Evolutionary conservation across 2,797 vertebrate genomes (phyloP).

Genomic region (Poecilia picta): DNA sequence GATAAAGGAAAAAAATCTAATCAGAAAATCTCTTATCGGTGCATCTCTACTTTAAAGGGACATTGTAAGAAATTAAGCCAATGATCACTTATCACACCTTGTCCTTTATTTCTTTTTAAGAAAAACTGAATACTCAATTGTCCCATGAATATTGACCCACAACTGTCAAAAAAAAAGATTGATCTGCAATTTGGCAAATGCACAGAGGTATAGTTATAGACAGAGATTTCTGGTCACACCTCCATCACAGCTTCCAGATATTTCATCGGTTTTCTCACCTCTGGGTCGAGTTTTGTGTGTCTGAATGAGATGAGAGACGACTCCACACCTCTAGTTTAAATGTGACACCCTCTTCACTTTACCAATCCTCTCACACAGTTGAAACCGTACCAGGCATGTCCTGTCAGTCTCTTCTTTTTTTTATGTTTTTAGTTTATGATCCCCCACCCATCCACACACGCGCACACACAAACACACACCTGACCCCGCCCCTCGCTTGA

Average conservation of each 20-base stretch:
- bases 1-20: neutral
- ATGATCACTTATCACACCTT: slow-evolving; percentile 34
- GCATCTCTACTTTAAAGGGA: slow-evolving; percentile 26
- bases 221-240: slow-evolving; percentile 64
- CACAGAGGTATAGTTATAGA: slow-evolving; percentile 59
- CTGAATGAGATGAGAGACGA: slow-evolving; percentile 76
- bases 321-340: slow-evolving; percentile 77
- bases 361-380: slow-evolving; percentile 41
- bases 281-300: slow-evolving; percentile 74
- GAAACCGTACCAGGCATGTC: slow-evolving; percentile 57
- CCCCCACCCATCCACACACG: slow-evolving; percentile 27
- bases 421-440: slow-evolving; percentile 72
- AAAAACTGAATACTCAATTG: slow-evolving; percentile 47
- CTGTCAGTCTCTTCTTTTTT: slow-evolving; percentile 72
- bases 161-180: neutral
- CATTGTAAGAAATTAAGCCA: slow-evolving; percentile 32
- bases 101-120: slow-evolving; percentile 28
- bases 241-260: slow-evolving; percentile 53
- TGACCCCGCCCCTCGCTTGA: slow-evolving; percentile 70
- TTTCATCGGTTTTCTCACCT: slow-evolving; percentile 63
- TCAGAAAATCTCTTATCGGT: neutral
- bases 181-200: slow-evolving; percentile 64
- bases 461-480: neutral
- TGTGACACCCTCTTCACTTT: slow-evolving; percentile 68
- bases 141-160: slow-evolving; percentile 31